A percentile compares a stretch with the other conserved stretches of the same genome.
These are phyloP conservation scores for Caenorhabditis sp. DNA, from an alignment of 2,888 invertebrate species.

Conservation along the genomic window DNA sequence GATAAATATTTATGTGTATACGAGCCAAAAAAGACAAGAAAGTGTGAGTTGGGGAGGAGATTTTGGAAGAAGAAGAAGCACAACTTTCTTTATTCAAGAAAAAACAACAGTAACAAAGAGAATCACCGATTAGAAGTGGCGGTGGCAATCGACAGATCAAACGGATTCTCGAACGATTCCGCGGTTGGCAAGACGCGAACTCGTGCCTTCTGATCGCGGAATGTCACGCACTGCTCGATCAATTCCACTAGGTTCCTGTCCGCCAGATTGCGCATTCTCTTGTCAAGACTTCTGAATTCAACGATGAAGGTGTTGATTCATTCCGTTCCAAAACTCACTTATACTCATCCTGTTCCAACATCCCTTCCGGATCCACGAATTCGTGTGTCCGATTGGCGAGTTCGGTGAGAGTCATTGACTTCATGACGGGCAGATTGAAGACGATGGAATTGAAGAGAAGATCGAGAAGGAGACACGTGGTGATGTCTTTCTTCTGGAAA, in stretches of 20 bases:
- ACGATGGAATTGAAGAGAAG: constrained; percentile 82
- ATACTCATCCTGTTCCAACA: constrained; percentile 79
- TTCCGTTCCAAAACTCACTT: constrained; percentile 64
- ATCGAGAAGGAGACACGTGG: constrained; percentile 79
- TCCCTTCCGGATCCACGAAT: constrained; percentile 72
- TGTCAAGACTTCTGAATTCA: constrained; percentile 78
- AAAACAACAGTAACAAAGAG: too few species aligned
- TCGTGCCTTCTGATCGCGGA: constrained; percentile 75
- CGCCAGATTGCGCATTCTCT: constrained; percentile 77
- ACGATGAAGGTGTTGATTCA: background rate
- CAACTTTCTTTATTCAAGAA: constrained; percentile 5
- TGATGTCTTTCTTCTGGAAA: constrained; percentile 79
- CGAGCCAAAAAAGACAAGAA: background rate
- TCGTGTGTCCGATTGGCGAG: constrained; percentile 75
- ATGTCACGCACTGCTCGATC: constrained; percentile 79
- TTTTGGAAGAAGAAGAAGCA: background rate
- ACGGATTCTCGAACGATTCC: constrained; percentile 48
- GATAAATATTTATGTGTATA: constrained; percentile 21
- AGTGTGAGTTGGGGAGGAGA: too few species aligned
- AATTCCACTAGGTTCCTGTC: constrained; percentile 80
- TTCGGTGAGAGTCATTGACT: constrained; percentile 82
- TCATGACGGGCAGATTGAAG: constrained; percentile 82
- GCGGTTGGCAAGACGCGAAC: constrained; percentile 50
- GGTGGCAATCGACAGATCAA: constrained; percentile 24
- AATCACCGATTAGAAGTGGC: constrained; percentile 5